Evolutionary conservation across 2,888 invertebrate genomes (phyloP).

Genomic region (Dicyrtomina minuta): DNA sequence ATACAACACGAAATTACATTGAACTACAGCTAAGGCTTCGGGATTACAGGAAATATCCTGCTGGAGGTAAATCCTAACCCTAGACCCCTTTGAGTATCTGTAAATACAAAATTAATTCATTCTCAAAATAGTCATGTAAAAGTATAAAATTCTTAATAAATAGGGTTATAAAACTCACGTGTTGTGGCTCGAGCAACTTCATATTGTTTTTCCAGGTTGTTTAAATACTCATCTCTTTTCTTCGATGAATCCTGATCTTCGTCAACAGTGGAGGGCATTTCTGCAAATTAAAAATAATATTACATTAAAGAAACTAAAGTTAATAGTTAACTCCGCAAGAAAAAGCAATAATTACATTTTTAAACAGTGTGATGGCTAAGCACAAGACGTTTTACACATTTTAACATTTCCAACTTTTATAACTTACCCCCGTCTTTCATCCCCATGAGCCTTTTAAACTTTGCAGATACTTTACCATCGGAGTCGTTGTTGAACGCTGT

Average conservation of each 20-base stretch:
- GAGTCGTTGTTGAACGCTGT: conserved; percentile 86
- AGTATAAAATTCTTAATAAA: too few species aligned
- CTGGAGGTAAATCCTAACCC: conserved; percentile 59
- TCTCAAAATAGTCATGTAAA: background rate
- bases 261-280: conserved; percentile 16
- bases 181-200: conserved; percentile 93
- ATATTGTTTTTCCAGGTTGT: conserved; percentile 92
- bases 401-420: too few species aligned
- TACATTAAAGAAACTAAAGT: background rate
- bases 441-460: conserved; percentile 96
- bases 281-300: too few species aligned
- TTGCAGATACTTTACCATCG: conserved; percentile 88
- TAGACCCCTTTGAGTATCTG: conserved; percentile 71
- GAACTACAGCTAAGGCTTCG: conserved; percentile 9
- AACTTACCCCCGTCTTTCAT: conserved; percentile 67
- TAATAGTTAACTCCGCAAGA: too few species aligned
- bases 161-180: conserved; percentile 59
- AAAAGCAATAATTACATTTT: too few species aligned
- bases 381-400: too few species aligned
- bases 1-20: too few species aligned
- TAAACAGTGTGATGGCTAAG: too few species aligned
- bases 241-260: conserved; percentile 51
- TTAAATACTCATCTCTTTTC: conserved; percentile 77
- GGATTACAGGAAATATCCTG: conserved; percentile 12
- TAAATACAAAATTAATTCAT: background rate